These are phyloP conservation scores for Pomatorhinus ruficollis DNA, from an alignment of 2,113 vertebrate species.

Conservation along the genomic window DNA sequence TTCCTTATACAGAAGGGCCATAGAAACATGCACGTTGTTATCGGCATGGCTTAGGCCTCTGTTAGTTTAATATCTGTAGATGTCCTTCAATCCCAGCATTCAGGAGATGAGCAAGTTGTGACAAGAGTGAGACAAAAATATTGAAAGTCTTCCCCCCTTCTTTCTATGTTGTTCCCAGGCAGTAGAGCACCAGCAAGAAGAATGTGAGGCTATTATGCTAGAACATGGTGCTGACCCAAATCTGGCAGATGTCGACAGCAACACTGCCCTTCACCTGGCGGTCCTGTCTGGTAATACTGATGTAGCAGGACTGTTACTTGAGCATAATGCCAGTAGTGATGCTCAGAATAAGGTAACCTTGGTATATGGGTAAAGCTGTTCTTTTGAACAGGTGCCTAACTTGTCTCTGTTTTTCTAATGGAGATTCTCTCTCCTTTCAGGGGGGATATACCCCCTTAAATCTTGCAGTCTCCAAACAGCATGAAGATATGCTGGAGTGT, in stretches of 20 bases:
- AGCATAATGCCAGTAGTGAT: conserved; percentile 72
- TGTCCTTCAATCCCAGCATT: neutral
- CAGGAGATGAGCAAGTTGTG: neutral
- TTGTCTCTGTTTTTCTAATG: neutral
- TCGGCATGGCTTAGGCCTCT: fast-evolving
- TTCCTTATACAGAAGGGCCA: no score
- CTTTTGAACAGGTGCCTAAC: neutral
- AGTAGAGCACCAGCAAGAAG: conserved; percentile 81
- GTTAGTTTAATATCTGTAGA: neutral
- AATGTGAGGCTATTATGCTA: conserved; percentile 78
- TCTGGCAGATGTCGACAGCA: conserved; percentile 77
- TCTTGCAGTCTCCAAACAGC: conserved; percentile 78
- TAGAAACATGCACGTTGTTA: neutral
- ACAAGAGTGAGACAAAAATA: neutral
- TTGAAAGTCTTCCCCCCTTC: neutral
- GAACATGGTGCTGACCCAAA: conserved; percentile 83
- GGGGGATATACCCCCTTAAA: conserved; percentile 78
- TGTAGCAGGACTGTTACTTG: conserved; percentile 74
- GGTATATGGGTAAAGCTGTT: neutral
- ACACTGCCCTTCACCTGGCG: conserved; percentile 87
- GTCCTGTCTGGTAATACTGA: conserved; percentile 66
- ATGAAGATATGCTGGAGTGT: conserved; percentile 76
- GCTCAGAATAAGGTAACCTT: conserved; percentile 80
- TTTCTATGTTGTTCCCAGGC: conserved; percentile 69
- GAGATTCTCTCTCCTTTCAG: conserved; percentile 67